A percentile compares a stretch with the other conserved stretches of the same genome.
Evolutionary conservation across 2,797 vertebrate genomes (phyloP).

Genomic region (Discoglossus pictus): DNA sequence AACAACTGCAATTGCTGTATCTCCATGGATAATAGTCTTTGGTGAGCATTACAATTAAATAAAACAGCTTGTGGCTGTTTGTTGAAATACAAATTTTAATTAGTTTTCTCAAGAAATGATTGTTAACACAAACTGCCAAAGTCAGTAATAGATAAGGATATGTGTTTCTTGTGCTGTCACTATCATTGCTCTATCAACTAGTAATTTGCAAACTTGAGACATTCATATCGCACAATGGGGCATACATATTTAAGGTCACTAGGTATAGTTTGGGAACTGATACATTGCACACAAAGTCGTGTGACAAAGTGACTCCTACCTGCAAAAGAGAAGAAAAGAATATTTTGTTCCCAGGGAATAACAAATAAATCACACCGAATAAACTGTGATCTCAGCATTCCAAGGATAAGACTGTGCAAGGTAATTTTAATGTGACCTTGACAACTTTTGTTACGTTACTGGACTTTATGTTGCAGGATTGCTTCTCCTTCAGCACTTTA

Average conservation of each 20-base stretch:
- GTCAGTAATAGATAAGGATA: too few species aligned
- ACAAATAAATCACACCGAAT: constrained; percentile 38
- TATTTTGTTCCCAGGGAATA: constrained; percentile 23
- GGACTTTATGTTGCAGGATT: constrained; percentile 21
- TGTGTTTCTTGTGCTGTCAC: not conserved
- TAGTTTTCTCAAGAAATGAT: constrained; percentile 1
- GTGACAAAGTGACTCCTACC: constrained; percentile 32
- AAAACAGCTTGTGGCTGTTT: constrained; percentile 32
- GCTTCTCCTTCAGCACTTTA: constrained; percentile 21
- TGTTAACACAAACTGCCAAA: not conserved
- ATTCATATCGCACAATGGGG: too few species aligned
- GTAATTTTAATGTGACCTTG: constrained; percentile 37
- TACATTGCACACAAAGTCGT: constrained; percentile 21
- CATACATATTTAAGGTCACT: constrained; percentile 18
- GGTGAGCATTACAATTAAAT: constrained; percentile 38
- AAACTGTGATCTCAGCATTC: constrained; percentile 44
- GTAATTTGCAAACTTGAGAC: too few species aligned
- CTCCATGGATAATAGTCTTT: constrained; percentile 34
- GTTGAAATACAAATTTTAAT: constrained; percentile 25
- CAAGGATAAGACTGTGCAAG: constrained; percentile 9
- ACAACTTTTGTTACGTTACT: too few species aligned
- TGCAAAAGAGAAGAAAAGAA: constrained; percentile 14
- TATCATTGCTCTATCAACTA: not conserved
- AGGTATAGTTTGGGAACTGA: constrained; percentile 25
- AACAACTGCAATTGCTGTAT: constrained; percentile 32